Base-by-base conservation (phyloP, 2,888 invertebrate genomes). In the Gari tellinella region DNA sequence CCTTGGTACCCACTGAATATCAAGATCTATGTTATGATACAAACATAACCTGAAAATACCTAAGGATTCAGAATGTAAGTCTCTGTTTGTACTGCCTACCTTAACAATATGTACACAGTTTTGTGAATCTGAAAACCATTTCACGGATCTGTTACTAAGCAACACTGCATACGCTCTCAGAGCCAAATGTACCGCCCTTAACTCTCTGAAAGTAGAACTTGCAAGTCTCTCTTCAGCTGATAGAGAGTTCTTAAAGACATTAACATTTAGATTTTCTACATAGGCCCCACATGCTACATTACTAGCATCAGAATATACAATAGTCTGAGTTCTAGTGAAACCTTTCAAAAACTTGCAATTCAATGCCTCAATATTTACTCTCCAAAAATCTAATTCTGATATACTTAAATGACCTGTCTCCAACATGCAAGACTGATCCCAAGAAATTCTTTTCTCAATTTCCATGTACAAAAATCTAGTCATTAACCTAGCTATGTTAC, bases 1-100 rank as follows among this genome's bases (percentile, higher is more conserved):
- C n/a, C 61, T 41, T 31, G 61, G 68, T 38, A 62, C 55, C 62
- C 62, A 68, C 46, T 68, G 61, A 43, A 68, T 46, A 23, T 58
- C 53, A 23, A 70, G 45, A 17, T 60, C 55, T 48, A 58, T 58
- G 17, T 46, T 60, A 45, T 45, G n/a, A 45, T 17, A 4, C 10
- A 31, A 31, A 10, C 31, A 31, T 31, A 26, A 38, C n/a, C 49
- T 21, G 58, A 57, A 66, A 25, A 66, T 51, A 43, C 40, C 31
- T 2, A 66, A 43, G 25, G 66, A 26, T n/a, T 51, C 23, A 8
- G 37, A 17, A 14, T 66, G 66, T 49, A 66, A 25, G 14, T 58
- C 21, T 14, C 23, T n/a, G 10, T 55, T 63, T 43, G 45, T 63
- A 23, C 55, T 64, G 26, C 55, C 64, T 14, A 40, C 37, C 26